Conservation (phyloP, 2,888 invertebrate species). For the Coenonympha glycerion region DNA sequence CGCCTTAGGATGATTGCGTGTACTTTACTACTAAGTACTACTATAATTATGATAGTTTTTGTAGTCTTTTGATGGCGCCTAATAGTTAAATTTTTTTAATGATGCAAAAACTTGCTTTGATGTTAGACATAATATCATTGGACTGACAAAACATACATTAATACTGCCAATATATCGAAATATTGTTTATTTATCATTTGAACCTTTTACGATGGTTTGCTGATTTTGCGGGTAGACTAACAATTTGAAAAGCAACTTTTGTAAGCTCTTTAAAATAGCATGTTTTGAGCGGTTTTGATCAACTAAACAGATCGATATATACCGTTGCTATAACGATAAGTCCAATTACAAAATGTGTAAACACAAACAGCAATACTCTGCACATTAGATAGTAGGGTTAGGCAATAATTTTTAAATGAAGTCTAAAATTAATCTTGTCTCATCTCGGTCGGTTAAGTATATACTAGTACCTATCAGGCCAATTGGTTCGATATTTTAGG, state of each 20-base stretch:
- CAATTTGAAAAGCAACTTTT: not conserved
- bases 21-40: too few relatives aligned
- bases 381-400: too few relatives aligned
- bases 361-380: not conserved
- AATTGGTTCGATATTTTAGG: too few relatives aligned
- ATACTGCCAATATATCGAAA: constrained; percentile 14
- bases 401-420: not conserved
- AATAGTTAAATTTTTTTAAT: too few relatives aligned
- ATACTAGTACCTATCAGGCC: too few relatives aligned
- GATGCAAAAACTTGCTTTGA: too few relatives aligned
- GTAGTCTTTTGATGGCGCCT: too few relatives aligned
- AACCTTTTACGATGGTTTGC: constrained; percentile 7
- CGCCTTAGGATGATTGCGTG: too few relatives aligned
- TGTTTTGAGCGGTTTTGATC: constrained; percentile 10
- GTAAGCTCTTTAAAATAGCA: not conserved
- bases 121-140: constrained; percentile 30
- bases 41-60: too few relatives aligned
- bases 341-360: not conserved
- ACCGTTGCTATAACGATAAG: constrained; percentile 1
- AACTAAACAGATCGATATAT: not conserved
- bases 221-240: not conserved
- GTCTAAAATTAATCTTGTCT: too few relatives aligned
- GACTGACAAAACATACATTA: constrained; percentile 51
- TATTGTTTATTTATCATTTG: constrained; percentile 20
- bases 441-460: too few relatives aligned